phyloP scores from a whole-genome alignment of 2,888 invertebrate species.

The Eudasyphora cyanicolor region DNA sequence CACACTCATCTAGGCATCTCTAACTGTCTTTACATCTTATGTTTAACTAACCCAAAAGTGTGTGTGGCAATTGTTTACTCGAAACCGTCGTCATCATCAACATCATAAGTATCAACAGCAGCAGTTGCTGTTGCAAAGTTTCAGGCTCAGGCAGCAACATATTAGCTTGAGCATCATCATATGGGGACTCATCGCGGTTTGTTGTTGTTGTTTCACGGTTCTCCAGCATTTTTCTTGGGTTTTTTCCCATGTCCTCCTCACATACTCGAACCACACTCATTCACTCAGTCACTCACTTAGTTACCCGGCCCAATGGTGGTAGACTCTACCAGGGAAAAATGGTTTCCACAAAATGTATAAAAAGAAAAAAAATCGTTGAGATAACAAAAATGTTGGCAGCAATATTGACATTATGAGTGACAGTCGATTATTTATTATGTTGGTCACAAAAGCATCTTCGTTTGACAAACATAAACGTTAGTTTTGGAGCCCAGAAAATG shows the following conservation, averaged over 20 bases:
- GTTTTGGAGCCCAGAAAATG: not conserved
- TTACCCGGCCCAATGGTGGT: not conserved
- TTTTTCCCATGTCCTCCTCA: constrained; percentile 63
- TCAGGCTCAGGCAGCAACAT: constrained; percentile 20
- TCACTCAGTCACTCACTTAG: not conserved
- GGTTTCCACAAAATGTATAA: not conserved
- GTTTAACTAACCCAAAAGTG: constrained; percentile 52
- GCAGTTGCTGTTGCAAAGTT: constrained; percentile 28
- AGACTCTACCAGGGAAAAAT: not conserved
- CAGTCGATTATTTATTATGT: constrained; percentile 66
- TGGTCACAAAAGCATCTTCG: constrained; percentile 47
- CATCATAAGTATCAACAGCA: constrained; percentile 1
- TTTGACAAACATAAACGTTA: constrained; percentile 4
- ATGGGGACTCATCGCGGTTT: constrained; percentile 30
- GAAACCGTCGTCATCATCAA: constrained; percentile 31
- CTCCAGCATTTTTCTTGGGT: constrained; percentile 38
- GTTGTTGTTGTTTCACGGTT: constrained; percentile 14
- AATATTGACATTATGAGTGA: constrained; percentile 67
- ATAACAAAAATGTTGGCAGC: constrained; percentile 65
- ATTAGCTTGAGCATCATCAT: constrained; percentile 37
- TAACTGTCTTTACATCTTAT: constrained; percentile 40
- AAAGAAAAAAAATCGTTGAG: constrained; percentile 29
- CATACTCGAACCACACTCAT: constrained; percentile 21
- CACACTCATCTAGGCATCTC: constrained; percentile 41
- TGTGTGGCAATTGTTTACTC: constrained; percentile 60